These are phyloP conservation scores for Nycticebus coucang DNA, from an alignment of 2,113 vertebrate genomes.

Conservation along the genomic window DNA sequence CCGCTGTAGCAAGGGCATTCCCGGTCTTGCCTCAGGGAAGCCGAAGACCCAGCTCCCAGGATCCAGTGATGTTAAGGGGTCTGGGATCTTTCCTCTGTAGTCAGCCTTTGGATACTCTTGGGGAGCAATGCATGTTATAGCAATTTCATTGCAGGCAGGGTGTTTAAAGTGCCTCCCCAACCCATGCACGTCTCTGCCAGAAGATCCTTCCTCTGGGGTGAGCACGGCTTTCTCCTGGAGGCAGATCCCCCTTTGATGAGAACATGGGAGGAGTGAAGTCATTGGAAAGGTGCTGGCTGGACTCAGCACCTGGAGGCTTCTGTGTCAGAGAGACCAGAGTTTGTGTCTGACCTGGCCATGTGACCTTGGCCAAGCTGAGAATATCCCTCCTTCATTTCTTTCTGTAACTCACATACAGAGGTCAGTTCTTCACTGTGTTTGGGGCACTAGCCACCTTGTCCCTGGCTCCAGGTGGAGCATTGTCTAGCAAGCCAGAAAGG, in stretches of 20 bases:
- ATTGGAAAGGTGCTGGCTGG: neutral
- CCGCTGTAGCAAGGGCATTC: accelerated
- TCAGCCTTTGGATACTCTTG: accelerated
- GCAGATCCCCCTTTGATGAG: neutral
- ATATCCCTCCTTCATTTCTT: neutral
- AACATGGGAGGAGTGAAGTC: neutral
- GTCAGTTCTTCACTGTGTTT: neutral
- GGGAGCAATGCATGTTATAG: no score
- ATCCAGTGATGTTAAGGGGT: accelerated
- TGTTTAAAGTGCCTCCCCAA: neutral
- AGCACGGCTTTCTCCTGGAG: neutral
- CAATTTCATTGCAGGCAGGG: neutral
- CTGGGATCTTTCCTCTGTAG: no score
- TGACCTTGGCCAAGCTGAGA: neutral
- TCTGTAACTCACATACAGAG: accelerated
- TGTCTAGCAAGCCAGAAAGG: neutral
- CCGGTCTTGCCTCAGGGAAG: accelerated
- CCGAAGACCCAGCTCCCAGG: accelerated
- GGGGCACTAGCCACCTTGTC: neutral
- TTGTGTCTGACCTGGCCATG: accelerated
- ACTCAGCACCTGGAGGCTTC: neutral
- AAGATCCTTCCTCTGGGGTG: neutral
- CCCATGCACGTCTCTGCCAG: neutral
- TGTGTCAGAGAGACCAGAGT: neutral
- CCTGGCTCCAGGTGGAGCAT: neutral